These are phyloP conservation scores for Drosophila trichaetosa DNA, from an alignment of 2,888 invertebrate genomes.

Conservation along the genomic window DNA sequence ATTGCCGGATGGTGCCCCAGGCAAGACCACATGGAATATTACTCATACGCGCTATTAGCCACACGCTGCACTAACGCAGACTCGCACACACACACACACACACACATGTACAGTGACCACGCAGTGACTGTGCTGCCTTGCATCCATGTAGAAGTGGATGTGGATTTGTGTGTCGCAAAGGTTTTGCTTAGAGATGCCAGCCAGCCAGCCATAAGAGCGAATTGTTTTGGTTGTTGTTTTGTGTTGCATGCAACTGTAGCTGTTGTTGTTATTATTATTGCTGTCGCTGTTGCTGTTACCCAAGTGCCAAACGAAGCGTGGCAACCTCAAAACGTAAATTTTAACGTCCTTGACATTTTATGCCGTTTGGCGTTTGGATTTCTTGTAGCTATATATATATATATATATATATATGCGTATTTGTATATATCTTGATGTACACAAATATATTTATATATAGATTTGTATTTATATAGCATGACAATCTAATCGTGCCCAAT, in stretches of 20 bases:
- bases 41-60: conserved; percentile 66
- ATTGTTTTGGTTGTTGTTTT: conserved; percentile 13
- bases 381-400: conserved; percentile 25
- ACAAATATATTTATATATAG: conserved; percentile 8
- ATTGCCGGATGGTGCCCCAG: conserved; percentile 49
- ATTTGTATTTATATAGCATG: conserved; percentile 18
- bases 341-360: conserved; percentile 73
- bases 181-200: conserved; percentile 45
- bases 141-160: conserved; percentile 37
- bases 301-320: conserved; percentile 59
- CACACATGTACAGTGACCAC: conserved; percentile 1
- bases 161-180: conserved; percentile 60
- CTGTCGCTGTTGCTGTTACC: conserved; percentile 19
- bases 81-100: conserved; percentile 21
- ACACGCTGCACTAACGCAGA: conserved; percentile 26
- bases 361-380: conserved; percentile 57
- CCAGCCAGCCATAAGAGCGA: conserved; percentile 33
- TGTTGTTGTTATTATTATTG: conserved; percentile 11
- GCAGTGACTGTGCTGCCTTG: conserved; percentile 20
- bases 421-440: not conserved
- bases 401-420: conserved; percentile 3
- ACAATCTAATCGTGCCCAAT: conserved; percentile 23
- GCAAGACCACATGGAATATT: conserved; percentile 61
- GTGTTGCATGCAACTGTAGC: conserved; percentile 24
- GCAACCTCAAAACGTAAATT: conserved; percentile 67